phyloP scores from a whole-genome alignment of 2,797 vertebrate genomes.

The Takifugu ocellatus region DNA sequence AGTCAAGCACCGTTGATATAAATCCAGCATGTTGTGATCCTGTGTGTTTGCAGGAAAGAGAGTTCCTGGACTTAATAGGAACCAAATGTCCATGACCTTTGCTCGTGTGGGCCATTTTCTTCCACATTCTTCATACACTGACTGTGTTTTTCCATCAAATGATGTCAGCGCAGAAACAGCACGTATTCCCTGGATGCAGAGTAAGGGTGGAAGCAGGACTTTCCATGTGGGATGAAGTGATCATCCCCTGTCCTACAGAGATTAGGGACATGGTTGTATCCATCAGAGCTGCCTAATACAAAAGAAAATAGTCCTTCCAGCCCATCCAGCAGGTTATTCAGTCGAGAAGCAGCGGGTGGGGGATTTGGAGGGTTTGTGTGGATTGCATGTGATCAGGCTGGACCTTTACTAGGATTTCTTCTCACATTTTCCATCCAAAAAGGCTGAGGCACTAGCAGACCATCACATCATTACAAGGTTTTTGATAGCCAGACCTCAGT shows the following conservation, averaged over 20 bases:
- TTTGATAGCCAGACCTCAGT: slow-evolving; percentile 64
- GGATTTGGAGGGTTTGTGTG: slow-evolving; percentile 34
- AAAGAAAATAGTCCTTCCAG: slow-evolving; percentile 40
- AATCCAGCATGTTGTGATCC: background rate
- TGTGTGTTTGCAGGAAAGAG: slow-evolving; percentile 1
- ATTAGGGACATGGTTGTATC: slow-evolving; percentile 28
- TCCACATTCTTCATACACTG: slow-evolving; percentile 35
- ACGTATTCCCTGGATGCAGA: slow-evolving; percentile 20
- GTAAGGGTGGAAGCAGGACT: slow-evolving; percentile 36
- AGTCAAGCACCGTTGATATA: background rate
- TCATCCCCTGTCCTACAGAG: slow-evolving; percentile 39
- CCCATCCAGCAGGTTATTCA: slow-evolving; percentile 38
- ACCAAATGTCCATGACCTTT: slow-evolving; percentile 40
- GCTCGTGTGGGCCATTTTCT: slow-evolving; percentile 25
- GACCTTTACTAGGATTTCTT: slow-evolving; percentile 52
- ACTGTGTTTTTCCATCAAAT: slow-evolving; percentile 44
- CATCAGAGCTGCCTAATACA: slow-evolving; percentile 36
- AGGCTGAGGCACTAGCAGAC: slow-evolving; percentile 71
- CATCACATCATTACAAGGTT: slow-evolving; percentile 73
- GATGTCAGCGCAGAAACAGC: slow-evolving; percentile 37
- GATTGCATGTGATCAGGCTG: slow-evolving; percentile 57
- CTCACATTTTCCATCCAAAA: slow-evolving; percentile 68
- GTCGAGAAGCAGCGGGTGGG: slow-evolving; percentile 11
- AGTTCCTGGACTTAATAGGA: slow-evolving; percentile 24
- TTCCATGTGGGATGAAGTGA: slow-evolving; percentile 49